phyloP scores from a whole-genome alignment of 2,797 vertebrate genomes.

The Syndactyla subalaris region DNA sequence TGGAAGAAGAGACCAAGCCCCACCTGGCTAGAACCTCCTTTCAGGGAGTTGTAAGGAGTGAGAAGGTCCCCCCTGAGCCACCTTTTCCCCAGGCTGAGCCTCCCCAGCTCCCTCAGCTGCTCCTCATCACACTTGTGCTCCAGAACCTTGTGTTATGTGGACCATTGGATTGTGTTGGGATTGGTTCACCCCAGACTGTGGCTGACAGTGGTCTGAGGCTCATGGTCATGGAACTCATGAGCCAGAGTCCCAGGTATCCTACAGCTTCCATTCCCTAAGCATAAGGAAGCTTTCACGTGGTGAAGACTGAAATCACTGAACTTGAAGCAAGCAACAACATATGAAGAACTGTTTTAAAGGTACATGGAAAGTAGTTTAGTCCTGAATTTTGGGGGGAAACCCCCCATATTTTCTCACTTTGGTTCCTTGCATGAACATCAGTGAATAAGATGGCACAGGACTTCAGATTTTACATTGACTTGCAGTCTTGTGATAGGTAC shows the following conservation, averaged over 20 bases:
- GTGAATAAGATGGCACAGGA: not conserved
- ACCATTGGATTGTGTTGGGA: not conserved
- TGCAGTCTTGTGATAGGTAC: not conserved
- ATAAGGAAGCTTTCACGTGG: not conserved
- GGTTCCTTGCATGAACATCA: not conserved
- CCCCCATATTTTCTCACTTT: not conserved
- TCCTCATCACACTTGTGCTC: not conserved
- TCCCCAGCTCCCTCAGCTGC: not conserved
- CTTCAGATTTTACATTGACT: fast-evolving
- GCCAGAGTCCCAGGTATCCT: not conserved
- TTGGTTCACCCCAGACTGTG: not conserved
- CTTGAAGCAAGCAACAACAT: not conserved
- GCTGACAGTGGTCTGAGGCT: not conserved
- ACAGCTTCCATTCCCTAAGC: not conserved
- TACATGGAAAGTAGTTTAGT: not conserved
- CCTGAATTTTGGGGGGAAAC: not conserved
- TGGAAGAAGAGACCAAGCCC: not conserved
- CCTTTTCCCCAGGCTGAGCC: not conserved
- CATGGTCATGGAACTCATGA: not conserved
- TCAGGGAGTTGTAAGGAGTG: not conserved
- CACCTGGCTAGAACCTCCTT: fast-evolving
- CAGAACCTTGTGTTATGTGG: not conserved
- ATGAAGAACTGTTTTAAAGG: not conserved
- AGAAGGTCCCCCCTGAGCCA: not conserved
- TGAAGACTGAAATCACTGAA: not conserved